A percentile compares a stretch with the other conserved stretches of the same genome.
Conservation (phyloP, 2,797 vertebrate species). For the Acipenser oxyrinchus region DNA sequence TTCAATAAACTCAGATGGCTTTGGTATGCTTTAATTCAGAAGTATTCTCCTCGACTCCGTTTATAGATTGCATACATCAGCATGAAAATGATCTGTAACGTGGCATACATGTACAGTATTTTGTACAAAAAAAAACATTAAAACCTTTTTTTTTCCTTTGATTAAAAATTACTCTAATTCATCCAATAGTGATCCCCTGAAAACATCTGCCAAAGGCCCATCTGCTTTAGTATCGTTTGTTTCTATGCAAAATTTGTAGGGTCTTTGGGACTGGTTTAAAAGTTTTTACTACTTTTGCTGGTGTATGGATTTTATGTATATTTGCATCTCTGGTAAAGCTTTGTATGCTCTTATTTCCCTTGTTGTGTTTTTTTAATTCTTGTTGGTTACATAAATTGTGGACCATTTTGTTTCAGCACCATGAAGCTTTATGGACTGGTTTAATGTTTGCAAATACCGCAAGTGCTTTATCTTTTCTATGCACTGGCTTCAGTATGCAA, state of each 20-base stretch:
- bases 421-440: slow-evolving; percentile 74
- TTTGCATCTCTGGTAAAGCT: slow-evolving; percentile 34
- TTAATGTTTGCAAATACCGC: slow-evolving; percentile 86
- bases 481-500: slow-evolving; percentile 91
- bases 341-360: slow-evolving; percentile 34
- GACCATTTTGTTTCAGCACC: slow-evolving; percentile 44
- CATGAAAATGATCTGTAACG: slow-evolving; percentile 19
- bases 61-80: neutral
- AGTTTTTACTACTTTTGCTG: slow-evolving; percentile 43
- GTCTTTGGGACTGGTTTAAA: slow-evolving; percentile 40
- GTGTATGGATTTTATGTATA: slow-evolving; percentile 36
- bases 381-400: slow-evolving; percentile 30
- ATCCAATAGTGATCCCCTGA: slow-evolving; percentile 56
- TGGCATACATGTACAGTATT: slow-evolving; percentile 24
- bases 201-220: slow-evolving; percentile 55
- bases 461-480: slow-evolving; percentile 99
- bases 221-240: slow-evolving; percentile 43
- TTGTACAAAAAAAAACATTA: slow-evolving; percentile 18
- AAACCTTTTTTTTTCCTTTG: neutral
- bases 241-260: slow-evolving; percentile 42
- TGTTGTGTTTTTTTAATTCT: slow-evolving; percentile 33
- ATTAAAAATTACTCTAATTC: slow-evolving; percentile 37
- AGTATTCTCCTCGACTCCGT: neutral
- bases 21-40: neutral
- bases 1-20: neutral